Evolutionary conservation across 2,888 invertebrate species (phyloP).

Genomic region (Noctua pronuba): DNA sequence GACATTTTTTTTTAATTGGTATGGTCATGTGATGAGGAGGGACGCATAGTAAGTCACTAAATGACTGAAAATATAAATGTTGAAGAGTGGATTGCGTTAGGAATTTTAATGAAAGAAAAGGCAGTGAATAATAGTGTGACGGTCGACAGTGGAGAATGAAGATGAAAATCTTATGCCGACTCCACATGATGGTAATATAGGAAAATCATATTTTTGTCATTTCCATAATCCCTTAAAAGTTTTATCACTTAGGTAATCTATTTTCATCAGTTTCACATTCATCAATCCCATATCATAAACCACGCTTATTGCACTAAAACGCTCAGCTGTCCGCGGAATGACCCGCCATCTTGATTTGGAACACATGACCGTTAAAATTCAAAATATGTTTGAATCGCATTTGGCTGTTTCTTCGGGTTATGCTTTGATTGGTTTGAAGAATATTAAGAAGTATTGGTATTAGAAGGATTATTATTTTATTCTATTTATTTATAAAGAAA

Average conservation of each 20-base stretch:
- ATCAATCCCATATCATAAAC: slow-evolving; percentile 64
- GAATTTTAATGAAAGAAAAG: background rate
- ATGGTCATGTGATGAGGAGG: background rate
- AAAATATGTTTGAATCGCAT: slow-evolving; percentile 52
- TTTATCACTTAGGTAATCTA: background rate
- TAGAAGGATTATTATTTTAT: background rate
- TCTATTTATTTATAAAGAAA: background rate
- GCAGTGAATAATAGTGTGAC: background rate
- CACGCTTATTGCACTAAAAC: slow-evolving; percentile 82
- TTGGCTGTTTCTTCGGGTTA: slow-evolving; percentile 57
- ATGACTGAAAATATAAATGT: no score
- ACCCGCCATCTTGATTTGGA: slow-evolving; percentile 40
- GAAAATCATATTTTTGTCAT: background rate
- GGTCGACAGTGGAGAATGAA: background rate
- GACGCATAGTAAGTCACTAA: background rate
- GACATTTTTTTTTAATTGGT: background rate
- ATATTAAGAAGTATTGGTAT: background rate
- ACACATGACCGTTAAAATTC: slow-evolving; percentile 30
- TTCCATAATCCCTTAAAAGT: background rate
- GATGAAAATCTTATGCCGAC: background rate
- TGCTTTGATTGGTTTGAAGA: slow-evolving; percentile 21
- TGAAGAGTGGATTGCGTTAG: background rate
- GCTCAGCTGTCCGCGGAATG: slow-evolving; percentile 72
- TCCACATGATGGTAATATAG: background rate
- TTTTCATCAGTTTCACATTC: slow-evolving; percentile 13